A percentile compares a stretch with the other conserved stretches of the same genome.
These are phyloP conservation scores for Tachyglossus aculeatus DNA, from an alignment of 2,797 vertebrate genomes.

Conservation along the genomic window DNA sequence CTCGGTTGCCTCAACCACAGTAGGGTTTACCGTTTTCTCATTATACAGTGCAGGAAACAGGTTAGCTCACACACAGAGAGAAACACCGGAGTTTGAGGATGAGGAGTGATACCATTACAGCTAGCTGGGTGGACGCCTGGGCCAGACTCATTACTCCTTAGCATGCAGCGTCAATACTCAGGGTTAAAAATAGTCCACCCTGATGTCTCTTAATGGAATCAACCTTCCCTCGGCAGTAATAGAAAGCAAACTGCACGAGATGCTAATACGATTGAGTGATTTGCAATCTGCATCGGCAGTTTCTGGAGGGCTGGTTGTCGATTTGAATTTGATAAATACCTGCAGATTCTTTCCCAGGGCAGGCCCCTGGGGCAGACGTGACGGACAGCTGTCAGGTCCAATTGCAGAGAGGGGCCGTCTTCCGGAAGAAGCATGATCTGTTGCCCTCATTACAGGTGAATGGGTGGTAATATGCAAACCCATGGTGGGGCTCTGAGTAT, in stretches of 20 bases:
- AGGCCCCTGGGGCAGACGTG: background rate
- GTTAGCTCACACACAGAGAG: background rate
- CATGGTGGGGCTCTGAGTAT: background rate
- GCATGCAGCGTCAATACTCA: constrained; percentile 14
- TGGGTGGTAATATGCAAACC: background rate
- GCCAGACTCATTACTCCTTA: constrained; percentile 44
- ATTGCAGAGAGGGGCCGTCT: constrained; percentile 11
- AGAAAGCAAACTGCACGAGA: constrained; percentile 27
- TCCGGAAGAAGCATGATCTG: constrained; percentile 31
- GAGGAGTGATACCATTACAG: background rate
- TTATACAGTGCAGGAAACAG: background rate
- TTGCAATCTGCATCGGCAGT: constrained; percentile 20
- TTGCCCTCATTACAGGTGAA: constrained; percentile 31
- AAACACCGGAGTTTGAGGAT: background rate
- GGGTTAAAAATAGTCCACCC: constrained; percentile 28
- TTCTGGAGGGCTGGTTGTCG: background rate
- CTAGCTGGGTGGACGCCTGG: background rate
- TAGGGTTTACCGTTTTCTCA: constrained; percentile 4
- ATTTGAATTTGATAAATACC: constrained; percentile 22
- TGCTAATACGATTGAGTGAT: background rate
- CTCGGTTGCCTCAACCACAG: background rate
- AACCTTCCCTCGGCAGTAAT: constrained; percentile 38
- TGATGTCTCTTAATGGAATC: constrained; percentile 37
- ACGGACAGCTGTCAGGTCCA: constrained; percentile 54
- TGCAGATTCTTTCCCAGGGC: background rate